Conservation (phyloP, 53 echinoderm and acorn worm genomes). For the Temnopleurus reevesii region DNA sequence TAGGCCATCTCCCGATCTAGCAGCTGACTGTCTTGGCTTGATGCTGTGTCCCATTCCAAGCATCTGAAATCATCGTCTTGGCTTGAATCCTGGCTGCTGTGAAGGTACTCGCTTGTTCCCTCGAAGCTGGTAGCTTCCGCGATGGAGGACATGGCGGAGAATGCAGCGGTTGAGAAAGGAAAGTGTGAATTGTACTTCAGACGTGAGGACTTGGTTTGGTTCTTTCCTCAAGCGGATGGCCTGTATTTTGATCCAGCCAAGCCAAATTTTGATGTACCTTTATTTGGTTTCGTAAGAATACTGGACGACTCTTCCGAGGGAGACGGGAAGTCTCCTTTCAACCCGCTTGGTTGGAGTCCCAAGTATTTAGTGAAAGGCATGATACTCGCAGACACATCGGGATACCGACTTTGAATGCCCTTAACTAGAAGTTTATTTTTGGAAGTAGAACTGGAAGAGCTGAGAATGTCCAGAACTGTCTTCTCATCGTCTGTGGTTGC, state of each 20-base stretch:
- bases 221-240: not conserved
- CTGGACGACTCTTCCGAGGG: not conserved
- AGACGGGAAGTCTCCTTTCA: not conserved
- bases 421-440: not conserved
- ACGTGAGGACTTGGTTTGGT: not conserved
- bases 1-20: slow-evolving; percentile 18
- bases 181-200: slow-evolving; percentile 39
- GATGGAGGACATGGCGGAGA: slow-evolving; percentile 26
- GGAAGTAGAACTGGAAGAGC: not conserved
- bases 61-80: not conserved
- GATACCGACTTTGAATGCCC: not conserved
- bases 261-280: not conserved
- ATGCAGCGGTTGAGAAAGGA: slow-evolving; percentile 14
- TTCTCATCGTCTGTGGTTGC: not conserved
- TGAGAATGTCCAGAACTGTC: not conserved
- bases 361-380: not conserved
- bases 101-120: not conserved
- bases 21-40: not conserved
- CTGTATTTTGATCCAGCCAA: not conserved
- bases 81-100: not conserved
- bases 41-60: not conserved
- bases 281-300: not conserved
- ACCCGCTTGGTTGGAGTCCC: not conserved
- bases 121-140: not conserved
- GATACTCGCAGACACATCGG: not conserved